phyloP scores from a whole-genome alignment of 1,140 invertebrate species.

The Scaptomyza graminum region DNA sequence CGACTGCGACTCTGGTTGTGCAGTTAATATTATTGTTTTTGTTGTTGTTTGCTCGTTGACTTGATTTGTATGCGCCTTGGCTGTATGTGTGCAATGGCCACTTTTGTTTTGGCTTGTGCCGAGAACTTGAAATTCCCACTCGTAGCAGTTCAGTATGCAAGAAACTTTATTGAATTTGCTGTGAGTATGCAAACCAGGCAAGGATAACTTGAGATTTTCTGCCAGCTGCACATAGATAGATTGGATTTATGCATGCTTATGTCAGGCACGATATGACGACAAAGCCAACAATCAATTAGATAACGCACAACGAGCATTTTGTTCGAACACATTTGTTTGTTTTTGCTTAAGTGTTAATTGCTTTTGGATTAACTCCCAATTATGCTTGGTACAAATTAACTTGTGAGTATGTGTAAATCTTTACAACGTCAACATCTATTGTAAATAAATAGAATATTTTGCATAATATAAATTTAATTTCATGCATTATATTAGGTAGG shows the following conservation, averaged over 20 bases:
- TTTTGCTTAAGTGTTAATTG: constrained; percentile 23
- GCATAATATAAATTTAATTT: no score
- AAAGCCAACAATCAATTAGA: constrained; percentile 14
- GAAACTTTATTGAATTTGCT: constrained; percentile 51
- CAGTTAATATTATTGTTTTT: neutral
- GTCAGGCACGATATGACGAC: constrained; percentile 10
- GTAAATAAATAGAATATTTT: no score
- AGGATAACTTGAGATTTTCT: constrained; percentile 40
- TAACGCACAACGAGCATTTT: constrained; percentile 8
- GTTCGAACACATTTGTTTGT: neutral
- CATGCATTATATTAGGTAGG: no score
- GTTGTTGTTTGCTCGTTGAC: constrained; percentile 37
- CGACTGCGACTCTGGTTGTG: constrained; percentile 23
- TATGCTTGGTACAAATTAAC: neutral
- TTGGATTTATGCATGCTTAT: constrained; percentile 23
- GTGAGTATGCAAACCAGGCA: constrained; percentile 38
- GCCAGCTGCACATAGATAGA: constrained; percentile 10
- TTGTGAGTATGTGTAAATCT: neutral
- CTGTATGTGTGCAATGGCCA: constrained; percentile 55
- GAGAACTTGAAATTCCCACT: constrained; percentile 55
- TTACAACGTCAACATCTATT: neutral
- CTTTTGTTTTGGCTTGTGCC: constrained; percentile 49
- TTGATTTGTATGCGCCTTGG: constrained; percentile 73
- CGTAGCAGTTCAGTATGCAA: constrained; percentile 31
- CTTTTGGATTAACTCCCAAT: neutral